These are phyloP conservation scores for Paraescarpia echinospica DNA, from an alignment of 1,140 invertebrate species.

Conservation along the genomic window DNA sequence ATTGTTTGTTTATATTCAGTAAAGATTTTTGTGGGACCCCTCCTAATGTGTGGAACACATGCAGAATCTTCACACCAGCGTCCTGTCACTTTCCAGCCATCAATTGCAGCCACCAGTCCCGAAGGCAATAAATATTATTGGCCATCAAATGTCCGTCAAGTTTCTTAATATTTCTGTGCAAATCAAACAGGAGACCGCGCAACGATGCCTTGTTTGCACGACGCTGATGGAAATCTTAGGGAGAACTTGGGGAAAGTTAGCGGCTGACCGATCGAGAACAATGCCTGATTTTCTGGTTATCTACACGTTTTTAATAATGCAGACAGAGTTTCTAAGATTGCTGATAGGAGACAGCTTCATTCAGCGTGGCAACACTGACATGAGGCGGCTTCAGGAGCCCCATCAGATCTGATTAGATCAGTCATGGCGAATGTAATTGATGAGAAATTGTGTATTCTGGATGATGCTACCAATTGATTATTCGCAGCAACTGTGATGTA, in stretches of 20 bases:
- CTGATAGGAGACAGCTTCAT: neutral
- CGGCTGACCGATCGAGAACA: neutral
- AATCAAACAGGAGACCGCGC: neutral
- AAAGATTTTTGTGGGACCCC: neutral
- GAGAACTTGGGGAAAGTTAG: neutral
- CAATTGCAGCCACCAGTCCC: neutral
- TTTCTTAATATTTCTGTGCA: neutral
- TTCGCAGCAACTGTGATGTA: neutral
- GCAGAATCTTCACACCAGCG: neutral
- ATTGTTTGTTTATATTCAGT: neutral
- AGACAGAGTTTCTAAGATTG: neutral
- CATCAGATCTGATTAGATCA: neutral
- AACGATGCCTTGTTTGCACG: neutral
- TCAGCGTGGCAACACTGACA: neutral
- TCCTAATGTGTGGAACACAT: neutral
- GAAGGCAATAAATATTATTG: neutral
- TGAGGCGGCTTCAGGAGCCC: neutral
- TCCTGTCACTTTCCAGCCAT: neutral
- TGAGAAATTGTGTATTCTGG: neutral
- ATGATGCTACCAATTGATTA: slow-evolving; percentile 6
- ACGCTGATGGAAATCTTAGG: neutral
- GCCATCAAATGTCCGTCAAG: neutral
- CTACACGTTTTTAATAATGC: slow-evolving; percentile 4
- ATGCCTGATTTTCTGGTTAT: neutral
- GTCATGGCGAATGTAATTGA: slow-evolving; percentile 5